Percentiles rank a stretch among this genome's conserved stretches.
Evolutionary conservation across 2,113 vertebrate species (phyloP).

Genomic region (Formicarius rufipectus): DNA sequence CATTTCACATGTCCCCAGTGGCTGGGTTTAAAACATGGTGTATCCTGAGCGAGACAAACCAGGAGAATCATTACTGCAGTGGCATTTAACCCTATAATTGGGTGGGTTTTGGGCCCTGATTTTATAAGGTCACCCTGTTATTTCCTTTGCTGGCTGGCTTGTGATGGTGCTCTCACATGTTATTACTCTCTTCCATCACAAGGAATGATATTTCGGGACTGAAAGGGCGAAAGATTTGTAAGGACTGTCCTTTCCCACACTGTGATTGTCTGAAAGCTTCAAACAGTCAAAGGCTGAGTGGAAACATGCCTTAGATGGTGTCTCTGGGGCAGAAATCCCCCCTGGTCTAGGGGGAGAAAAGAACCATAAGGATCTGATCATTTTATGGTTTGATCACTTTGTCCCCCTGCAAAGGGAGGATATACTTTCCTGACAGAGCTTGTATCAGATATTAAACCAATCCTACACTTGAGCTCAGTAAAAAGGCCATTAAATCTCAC

Average conservation of each 20-base stretch:
- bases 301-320: conserved; percentile 19
- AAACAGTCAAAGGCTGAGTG: conserved; percentile 25
- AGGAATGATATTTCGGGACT: conserved; percentile 51
- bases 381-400: not conserved
- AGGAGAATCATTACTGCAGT: not conserved
- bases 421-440: not conserved
- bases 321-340: conserved; percentile 41
- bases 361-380: not conserved
- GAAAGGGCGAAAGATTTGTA: conserved; percentile 31
- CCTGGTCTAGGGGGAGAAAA: not conserved
- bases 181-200: conserved; percentile 40
- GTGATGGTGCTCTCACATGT: conserved; percentile 6
- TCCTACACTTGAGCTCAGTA: conserved; percentile 13
- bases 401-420: not conserved
- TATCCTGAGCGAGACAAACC: not conserved
- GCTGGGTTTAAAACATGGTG: not conserved
- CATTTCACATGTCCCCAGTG: conserved; percentile 1
- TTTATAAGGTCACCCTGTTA: conserved; percentile 47
- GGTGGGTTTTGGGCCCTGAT: not conserved
- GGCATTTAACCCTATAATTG: conserved; percentile 35
- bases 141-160: conserved; percentile 20
- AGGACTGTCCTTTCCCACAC: conserved; percentile 45
- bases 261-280: conserved; percentile 48
- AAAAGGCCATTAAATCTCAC: conserved; percentile 50
- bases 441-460: conserved; percentile 27